Conservation (phyloP, 2,888 invertebrate genomes). For the Oxytorus armatus region DNA sequence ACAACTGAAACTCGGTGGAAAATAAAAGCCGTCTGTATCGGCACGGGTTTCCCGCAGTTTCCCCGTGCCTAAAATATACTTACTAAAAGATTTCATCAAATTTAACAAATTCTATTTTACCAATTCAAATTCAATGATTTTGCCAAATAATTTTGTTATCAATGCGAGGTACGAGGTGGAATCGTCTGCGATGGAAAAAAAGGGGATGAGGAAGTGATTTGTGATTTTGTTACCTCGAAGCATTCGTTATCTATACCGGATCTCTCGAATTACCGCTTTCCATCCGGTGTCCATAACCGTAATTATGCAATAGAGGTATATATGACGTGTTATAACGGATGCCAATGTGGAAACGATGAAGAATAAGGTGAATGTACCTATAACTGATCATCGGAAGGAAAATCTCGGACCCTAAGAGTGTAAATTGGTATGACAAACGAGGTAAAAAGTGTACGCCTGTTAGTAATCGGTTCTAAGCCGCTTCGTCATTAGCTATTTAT, state of each 20-base stretch:
- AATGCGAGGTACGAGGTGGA: constrained; percentile 3
- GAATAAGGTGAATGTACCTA: too few species aligned
- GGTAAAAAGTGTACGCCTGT: too few species aligned
- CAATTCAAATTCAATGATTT: background rate
- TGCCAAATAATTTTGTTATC: background rate
- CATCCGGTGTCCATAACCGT: constrained; percentile 54
- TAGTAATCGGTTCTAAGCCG: too few species aligned
- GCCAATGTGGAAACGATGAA: constrained; percentile 59
- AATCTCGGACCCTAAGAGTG: too few species aligned
- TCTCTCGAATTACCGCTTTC: constrained; percentile 48
- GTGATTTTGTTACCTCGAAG: constrained; percentile 66
- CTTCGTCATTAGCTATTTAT: too few species aligned
- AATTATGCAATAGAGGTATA: constrained; percentile 66
- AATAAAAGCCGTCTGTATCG: too few species aligned
- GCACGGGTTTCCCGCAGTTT: too few species aligned
- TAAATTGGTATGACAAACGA: too few species aligned
- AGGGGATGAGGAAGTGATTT: constrained; percentile 64
- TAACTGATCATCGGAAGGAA: too few species aligned
- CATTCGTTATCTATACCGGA: constrained; percentile 48
- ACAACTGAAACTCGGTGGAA: too few species aligned
- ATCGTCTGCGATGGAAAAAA: constrained; percentile 5
- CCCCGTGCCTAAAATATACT: too few species aligned
- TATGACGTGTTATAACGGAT: constrained; percentile 61
- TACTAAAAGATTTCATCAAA: too few species aligned
- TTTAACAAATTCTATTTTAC: background rate